Evolutionary conservation across 2,888 invertebrate genomes (phyloP).

Genomic region (Electrophaes corylata): DNA sequence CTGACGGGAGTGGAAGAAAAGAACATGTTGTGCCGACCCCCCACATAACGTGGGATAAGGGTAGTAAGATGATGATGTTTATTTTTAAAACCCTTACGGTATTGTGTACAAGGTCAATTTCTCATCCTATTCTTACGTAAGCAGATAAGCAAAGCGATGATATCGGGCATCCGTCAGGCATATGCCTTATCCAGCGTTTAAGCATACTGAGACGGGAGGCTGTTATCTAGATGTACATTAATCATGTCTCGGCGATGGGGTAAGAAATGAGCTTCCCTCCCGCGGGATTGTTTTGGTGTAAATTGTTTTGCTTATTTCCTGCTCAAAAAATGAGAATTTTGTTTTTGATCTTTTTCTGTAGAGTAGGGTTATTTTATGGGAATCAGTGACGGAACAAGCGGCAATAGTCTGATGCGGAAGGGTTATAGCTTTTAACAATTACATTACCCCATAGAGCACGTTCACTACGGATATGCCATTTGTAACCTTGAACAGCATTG

Average conservation of each 20-base stretch:
- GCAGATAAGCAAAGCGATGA: constrained; percentile 22
- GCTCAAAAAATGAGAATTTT: background rate
- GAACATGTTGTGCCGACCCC: too few relatives aligned
- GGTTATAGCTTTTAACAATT: too few relatives aligned
- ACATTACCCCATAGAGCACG: too few relatives aligned
- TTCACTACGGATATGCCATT: too few relatives aligned
- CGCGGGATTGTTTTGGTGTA: background rate
- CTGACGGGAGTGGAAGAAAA: too few relatives aligned
- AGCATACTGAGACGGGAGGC: constrained; percentile 42
- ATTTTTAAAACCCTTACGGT: background rate
- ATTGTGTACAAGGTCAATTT: background rate
- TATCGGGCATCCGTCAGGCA: constrained; percentile 32
- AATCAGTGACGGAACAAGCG: too few relatives aligned
- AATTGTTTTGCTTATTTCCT: constrained; percentile 9
- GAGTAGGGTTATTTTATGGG: too few relatives aligned
- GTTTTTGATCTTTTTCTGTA: too few relatives aligned
- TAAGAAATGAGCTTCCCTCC: constrained; percentile 29
- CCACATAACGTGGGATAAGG: too few relatives aligned
- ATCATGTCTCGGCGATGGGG: constrained; percentile 59
- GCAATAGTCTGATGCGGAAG: too few relatives aligned
- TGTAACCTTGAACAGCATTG: too few relatives aligned
- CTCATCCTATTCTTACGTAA: constrained; percentile 14
- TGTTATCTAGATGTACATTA: constrained; percentile 68
- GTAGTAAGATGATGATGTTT: too few relatives aligned
- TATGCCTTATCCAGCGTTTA: constrained; percentile 41